Conservation (phyloP, 1,140 invertebrate species). For the Zaprionus tsacasi region DNA sequence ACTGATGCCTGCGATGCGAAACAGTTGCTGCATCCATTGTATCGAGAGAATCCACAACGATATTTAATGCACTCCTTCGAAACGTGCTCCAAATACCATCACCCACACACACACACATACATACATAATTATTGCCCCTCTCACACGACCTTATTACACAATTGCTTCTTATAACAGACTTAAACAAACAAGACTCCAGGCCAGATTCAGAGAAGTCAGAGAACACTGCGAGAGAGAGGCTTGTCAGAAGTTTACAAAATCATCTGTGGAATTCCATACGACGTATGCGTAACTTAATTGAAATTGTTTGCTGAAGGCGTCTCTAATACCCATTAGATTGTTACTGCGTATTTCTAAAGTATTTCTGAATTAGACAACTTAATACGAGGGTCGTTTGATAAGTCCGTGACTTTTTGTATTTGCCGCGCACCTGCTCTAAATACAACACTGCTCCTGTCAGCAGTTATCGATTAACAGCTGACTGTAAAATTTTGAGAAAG, state of each 20-base stretch:
- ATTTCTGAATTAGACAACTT: not conserved
- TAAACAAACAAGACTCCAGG: not conserved
- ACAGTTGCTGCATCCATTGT: conserved; percentile 33
- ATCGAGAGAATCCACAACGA: conserved; percentile 21
- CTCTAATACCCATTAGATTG: not conserved
- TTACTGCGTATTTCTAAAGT: not conserved
- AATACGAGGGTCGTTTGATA: no score
- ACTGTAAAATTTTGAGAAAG: no score
- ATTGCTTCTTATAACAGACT: conserved; percentile 15
- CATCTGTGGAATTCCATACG: not conserved
- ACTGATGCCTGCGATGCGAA: conserved; percentile 53
- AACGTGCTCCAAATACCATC: conserved; percentile 59
- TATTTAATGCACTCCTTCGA: conserved; percentile 66
- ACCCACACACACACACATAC: conserved; percentile 28
- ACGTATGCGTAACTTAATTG: not conserved
- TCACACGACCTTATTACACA: conserved; percentile 61
- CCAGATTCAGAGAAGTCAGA: no score
- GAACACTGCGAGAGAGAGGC: no score
- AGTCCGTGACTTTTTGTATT: no score
- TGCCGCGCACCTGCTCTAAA: no score
- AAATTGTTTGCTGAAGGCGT: not conserved
- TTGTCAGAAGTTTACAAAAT: not conserved
- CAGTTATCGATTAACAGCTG: no score
- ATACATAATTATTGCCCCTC: conserved; percentile 57
- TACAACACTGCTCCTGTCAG: no score